Evolutionary conservation across 1,140 invertebrate genomes (phyloP).

Genomic region (Globodera ellingtonae): DNA sequence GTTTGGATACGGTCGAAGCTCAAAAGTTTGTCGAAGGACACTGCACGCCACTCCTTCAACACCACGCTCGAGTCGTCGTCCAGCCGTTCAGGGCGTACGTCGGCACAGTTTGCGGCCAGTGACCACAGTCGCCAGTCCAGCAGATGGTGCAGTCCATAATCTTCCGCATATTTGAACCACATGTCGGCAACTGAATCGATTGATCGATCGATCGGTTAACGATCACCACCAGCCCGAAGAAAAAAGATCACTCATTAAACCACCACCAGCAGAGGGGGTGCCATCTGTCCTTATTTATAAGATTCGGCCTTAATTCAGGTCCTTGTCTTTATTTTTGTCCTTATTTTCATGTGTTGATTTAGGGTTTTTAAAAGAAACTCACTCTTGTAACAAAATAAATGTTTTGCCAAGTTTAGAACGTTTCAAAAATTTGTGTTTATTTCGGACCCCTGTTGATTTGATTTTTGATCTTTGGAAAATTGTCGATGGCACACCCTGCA

Average conservation of each 20-base stretch:
- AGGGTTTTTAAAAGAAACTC: no score
- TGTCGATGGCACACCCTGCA: no score
- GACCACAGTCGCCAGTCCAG: conserved; percentile 1
- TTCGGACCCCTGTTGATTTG: no score
- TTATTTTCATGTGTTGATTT: no score
- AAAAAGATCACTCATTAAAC: neutral
- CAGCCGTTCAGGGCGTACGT: neutral
- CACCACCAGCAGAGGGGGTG: no score
- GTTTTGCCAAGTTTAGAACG: no score
- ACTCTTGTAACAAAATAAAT: no score
- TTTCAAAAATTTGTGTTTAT: no score
- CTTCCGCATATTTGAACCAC: conserved; percentile 6
- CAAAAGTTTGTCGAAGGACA: neutral
- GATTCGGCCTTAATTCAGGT: no score
- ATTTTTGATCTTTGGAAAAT: no score
- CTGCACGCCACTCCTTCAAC: conserved; percentile 5
- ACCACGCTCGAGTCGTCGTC: neutral
- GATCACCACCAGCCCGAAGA: neutral
- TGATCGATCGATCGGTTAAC: no score
- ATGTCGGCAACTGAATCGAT: neutral
- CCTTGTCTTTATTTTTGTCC: no score
- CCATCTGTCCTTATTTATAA: neutral
- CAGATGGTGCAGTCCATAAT: neutral
- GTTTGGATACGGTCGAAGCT: conserved; percentile 3
- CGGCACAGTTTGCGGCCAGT: neutral